Evolutionary conservation across 2,797 vertebrate species (phyloP).

Genomic region (Peromyscus aztecus): DNA sequence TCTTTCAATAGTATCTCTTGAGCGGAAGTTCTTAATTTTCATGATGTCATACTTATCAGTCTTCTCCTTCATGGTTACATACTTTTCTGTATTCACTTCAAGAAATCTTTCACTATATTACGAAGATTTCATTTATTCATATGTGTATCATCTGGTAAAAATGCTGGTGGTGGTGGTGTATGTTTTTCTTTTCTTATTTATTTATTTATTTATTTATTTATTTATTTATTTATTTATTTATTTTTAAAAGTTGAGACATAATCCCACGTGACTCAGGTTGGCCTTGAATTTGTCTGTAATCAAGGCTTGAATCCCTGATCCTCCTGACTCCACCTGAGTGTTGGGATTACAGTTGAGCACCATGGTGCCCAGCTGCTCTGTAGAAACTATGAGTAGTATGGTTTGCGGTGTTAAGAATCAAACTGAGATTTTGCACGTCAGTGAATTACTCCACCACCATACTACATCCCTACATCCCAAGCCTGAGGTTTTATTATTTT

Average conservation of each 20-base stretch:
- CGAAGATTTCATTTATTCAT: constrained; percentile 40
- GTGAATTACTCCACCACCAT: background rate
- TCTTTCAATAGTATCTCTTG: background rate
- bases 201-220: background rate
- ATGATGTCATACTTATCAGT: background rate
- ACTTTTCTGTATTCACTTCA: background rate
- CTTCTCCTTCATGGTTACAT: background rate
- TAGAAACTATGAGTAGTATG: background rate
- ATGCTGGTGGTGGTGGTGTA: background rate
- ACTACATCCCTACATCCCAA: background rate
- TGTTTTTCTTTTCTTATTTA: background rate
- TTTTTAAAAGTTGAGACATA: background rate
- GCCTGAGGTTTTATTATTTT: constrained; percentile 40
- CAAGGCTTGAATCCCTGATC: background rate
- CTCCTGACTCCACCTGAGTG: background rate
- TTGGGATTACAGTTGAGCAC: background rate
- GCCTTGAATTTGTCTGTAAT: background rate
- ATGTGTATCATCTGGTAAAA: background rate
- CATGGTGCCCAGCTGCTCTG: background rate
- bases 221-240: background rate
- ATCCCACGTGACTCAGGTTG: background rate
- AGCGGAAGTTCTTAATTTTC: background rate
- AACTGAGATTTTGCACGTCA: background rate
- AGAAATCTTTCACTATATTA: background rate
- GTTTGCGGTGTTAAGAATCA: background rate